Percentiles rank a stretch among this genome's conserved stretches.
Conservation (phyloP, 2,888 invertebrate species). For the Drosophila setosimentum region DNA sequence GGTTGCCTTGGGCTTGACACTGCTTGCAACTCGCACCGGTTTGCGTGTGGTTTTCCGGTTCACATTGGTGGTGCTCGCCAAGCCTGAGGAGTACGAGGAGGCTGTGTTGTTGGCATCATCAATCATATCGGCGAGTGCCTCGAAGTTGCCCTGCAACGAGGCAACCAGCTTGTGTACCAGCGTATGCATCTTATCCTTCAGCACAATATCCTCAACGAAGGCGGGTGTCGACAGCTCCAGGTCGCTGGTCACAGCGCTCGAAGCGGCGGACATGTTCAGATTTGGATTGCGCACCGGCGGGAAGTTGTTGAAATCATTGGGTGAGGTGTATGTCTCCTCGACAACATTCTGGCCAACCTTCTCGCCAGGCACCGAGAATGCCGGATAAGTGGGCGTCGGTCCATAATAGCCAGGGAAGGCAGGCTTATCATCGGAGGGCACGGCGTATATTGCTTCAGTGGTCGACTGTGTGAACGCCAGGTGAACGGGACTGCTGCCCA, state of each 20-base stretch:
- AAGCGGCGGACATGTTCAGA: conserved; percentile 88
- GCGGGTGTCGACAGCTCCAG: conserved; percentile 91
- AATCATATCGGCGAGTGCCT: conserved; percentile 92
- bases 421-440: conserved; percentile 83
- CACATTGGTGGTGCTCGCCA: conserved; percentile 53
- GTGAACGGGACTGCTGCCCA: conserved; percentile 61
- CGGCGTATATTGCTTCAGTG: conserved; percentile 67
- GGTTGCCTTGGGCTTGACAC: conserved; percentile 75
- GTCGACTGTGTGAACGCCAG: conserved; percentile 70
- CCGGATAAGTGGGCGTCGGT: conserved; percentile 84
- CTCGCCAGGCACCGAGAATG: conserved; percentile 83
- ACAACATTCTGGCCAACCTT: conserved; percentile 70
- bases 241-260: conserved; percentile 86
- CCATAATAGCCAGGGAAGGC: conserved; percentile 84
- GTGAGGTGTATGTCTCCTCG: conserved; percentile 88
- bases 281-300: conserved; percentile 94
- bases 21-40: conserved; percentile 67
- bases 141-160: conserved; percentile 93
- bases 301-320: conserved; percentile 91
- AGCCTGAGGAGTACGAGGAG: conserved; percentile 64
- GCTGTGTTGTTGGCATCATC: conserved; percentile 85
- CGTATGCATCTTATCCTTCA: conserved; percentile 92
- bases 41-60: conserved; percentile 80
- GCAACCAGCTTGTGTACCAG: conserved; percentile 94
- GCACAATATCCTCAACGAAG: conserved; percentile 90